Percentiles rank a stretch among this genome's conserved stretches.
phyloP scores from a whole-genome alignment of 2,113 vertebrate species.

The Siphamia tubifer region DNA sequence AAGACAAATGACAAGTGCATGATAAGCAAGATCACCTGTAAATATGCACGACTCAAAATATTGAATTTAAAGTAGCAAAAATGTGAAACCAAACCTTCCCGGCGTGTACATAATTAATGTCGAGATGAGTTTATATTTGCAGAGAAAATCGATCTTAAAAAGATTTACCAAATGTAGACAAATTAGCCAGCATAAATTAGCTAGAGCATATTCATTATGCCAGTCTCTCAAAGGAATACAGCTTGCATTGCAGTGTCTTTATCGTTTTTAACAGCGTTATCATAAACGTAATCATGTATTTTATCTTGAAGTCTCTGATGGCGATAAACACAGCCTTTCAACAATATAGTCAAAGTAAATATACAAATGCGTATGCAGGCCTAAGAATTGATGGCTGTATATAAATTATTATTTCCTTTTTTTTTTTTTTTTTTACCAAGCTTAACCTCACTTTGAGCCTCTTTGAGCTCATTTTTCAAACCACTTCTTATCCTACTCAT shows the following conservation, averaged over 20 bases:
- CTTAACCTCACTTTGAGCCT: constrained; percentile 36
- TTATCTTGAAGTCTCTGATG: constrained; percentile 58
- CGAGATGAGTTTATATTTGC: constrained; percentile 53
- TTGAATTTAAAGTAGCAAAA: constrained; percentile 40
- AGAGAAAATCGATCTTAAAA: constrained; percentile 67
- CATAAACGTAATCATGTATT: constrained; percentile 71
- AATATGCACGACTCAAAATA: constrained; percentile 21
- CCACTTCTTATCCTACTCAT: constrained; percentile 43
- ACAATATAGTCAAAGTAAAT: not conserved
- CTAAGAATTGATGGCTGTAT: not conserved
- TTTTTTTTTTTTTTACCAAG: no score
- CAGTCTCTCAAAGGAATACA: constrained; percentile 52
- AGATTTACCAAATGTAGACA: constrained; percentile 66
- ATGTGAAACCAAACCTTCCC: constrained; percentile 24
- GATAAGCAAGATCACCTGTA: constrained; percentile 43
- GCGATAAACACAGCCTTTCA: constrained; percentile 43
- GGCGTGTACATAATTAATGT: constrained; percentile 45
- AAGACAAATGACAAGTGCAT: constrained; percentile 61
- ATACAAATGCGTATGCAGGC: not conserved
- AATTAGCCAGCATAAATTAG: constrained; percentile 72
- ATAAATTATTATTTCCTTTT: no score
- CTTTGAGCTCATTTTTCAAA: constrained; percentile 45
- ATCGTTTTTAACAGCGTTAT: constrained; percentile 67
- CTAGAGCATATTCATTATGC: constrained; percentile 65
- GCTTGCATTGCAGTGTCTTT: constrained; percentile 56